Percentiles rank a stretch among this genome's conserved stretches.
These are phyloP conservation scores for Lycodopsis pacificus DNA, from an alignment of 2,797 vertebrate species.

Conservation along the genomic window DNA sequence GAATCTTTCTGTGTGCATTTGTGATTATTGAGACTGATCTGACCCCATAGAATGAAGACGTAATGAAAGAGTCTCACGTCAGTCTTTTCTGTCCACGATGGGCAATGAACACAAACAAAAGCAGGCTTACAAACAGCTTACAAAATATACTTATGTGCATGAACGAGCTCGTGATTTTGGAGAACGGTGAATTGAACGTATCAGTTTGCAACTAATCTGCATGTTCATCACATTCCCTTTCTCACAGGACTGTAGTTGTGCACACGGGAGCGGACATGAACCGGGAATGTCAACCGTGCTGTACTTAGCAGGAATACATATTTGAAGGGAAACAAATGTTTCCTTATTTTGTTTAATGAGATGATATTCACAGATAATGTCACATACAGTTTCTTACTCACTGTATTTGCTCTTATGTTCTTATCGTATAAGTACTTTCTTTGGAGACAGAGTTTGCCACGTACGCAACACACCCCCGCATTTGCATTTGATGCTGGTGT, in stretches of 20 bases:
- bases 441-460: neutral
- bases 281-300: neutral
- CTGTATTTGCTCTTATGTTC: neutral
- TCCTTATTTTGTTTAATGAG: neutral
- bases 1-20: no score
- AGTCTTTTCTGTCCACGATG: neutral
- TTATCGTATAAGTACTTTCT: neutral
- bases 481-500: slow-evolving; percentile 5
- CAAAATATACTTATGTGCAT: no score
- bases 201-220: no score
- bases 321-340: neutral
- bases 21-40: no score
- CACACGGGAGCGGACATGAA: neutral
- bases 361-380: neutral
- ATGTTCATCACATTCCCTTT: no score
- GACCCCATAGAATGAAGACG: neutral
- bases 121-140: neutral
- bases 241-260: no score
- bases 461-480: slow-evolving; percentile 4
- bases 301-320: neutral
- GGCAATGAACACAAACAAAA: neutral
- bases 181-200: no score
- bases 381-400: neutral
- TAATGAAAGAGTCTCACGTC: neutral
- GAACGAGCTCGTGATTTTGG: no score